Evolutionary conservation across 2,113 vertebrate species (phyloP).

Genomic region (Butorides virescens): DNA sequence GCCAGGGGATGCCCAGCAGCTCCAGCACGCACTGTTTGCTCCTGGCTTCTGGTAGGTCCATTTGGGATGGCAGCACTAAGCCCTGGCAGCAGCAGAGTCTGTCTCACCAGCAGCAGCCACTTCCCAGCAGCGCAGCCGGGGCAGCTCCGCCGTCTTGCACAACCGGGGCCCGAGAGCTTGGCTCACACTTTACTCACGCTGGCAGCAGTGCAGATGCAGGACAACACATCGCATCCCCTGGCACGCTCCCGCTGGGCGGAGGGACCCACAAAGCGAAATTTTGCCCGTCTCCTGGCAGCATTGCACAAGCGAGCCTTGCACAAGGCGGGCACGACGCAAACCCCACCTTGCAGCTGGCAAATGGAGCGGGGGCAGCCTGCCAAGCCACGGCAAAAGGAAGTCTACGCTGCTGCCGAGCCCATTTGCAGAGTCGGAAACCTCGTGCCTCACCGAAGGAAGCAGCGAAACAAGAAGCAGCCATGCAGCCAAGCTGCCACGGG

Average conservation of each 20-base stretch:
- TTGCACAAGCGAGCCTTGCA: background rate
- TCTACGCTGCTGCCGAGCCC: background rate
- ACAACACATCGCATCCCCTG: background rate
- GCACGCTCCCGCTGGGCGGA: fast-evolving
- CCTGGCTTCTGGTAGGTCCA: background rate
- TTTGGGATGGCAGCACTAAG: background rate
- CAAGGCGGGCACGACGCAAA: background rate
- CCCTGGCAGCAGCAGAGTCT: background rate
- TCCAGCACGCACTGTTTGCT: background rate
- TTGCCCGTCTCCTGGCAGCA: fast-evolving
- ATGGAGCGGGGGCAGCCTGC: background rate
- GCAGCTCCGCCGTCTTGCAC: background rate
- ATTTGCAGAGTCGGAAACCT: background rate
- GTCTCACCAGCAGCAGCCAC: background rate
- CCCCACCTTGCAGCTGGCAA: background rate
- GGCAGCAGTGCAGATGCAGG: background rate
- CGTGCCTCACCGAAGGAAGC: fast-evolving
- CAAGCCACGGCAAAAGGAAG: background rate
- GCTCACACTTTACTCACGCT: fast-evolving
- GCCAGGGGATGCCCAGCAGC: background rate
- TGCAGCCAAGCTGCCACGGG: background rate
- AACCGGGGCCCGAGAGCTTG: background rate
- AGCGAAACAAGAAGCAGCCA: background rate
- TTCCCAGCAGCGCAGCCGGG: background rate
- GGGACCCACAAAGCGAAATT: background rate